Conservation (phyloP, 2,888 invertebrate species). For the Gibbula magus region DNA sequence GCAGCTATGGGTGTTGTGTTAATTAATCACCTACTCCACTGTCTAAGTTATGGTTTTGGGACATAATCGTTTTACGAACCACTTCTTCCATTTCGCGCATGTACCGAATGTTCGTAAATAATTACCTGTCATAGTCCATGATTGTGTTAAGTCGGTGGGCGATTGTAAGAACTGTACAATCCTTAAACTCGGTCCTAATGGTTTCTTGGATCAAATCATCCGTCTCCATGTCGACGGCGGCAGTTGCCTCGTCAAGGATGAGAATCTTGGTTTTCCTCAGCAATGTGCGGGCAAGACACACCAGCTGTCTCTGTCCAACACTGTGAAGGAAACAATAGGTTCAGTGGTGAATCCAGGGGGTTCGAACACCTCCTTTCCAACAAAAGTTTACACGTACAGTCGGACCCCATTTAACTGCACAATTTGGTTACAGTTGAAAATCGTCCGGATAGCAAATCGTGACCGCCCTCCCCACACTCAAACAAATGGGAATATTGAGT, state of each 20-base stretch:
- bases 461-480: background rate
- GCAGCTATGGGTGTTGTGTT: too few relatives aligned
- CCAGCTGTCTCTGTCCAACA: background rate
- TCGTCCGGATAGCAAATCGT: too few relatives aligned
- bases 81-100: too few relatives aligned
- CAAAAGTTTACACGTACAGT: background rate
- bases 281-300: background rate
- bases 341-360: background rate
- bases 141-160: constrained; percentile 23
- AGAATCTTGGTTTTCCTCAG: constrained; percentile 77
- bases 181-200: constrained; percentile 3
- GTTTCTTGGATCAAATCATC: constrained; percentile 22
- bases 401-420: background rate
- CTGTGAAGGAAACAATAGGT: background rate
- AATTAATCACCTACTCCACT: too few relatives aligned
- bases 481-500: too few relatives aligned
- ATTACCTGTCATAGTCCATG: constrained; percentile 21
- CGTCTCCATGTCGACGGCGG: constrained; percentile 15
- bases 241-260: constrained; percentile 76
- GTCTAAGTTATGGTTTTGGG: too few relatives aligned
- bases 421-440: too few relatives aligned
- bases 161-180: background rate
- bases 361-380: background rate
- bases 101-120: too few relatives aligned
- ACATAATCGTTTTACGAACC: too few relatives aligned